Conservation (phyloP, 1,140 invertebrate genomes). For the Plectus sambesii region DNA sequence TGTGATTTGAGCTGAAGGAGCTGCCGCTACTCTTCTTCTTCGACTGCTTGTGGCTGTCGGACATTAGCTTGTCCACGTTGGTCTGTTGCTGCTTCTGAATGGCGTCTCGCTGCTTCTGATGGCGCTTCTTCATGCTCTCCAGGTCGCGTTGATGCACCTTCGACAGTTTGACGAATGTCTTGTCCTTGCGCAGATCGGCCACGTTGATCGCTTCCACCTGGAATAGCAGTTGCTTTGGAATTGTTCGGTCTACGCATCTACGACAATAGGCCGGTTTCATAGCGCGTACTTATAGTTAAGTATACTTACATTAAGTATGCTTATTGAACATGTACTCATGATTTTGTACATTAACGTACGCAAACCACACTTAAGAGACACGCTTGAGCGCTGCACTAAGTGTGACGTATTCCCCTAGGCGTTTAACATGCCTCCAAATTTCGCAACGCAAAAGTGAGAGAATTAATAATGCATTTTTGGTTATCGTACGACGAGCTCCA, state of each 20-base stretch:
- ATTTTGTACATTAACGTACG: constrained; percentile 1
- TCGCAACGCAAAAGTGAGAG: too few species aligned
- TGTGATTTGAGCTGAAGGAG: too few species aligned
- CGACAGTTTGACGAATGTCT: constrained; percentile 81
- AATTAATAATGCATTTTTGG: too few species aligned
- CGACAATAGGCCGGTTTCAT: neutral
- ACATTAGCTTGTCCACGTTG: constrained; percentile 81
- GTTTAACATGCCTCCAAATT: too few species aligned
- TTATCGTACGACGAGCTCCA: too few species aligned
- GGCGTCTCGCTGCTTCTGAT: constrained; percentile 76
- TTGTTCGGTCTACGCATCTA: too few species aligned
- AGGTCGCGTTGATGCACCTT: constrained; percentile 92
- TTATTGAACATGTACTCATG: constrained; percentile 9
- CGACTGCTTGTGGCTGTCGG: constrained; percentile 32
- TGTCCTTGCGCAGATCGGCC: constrained; percentile 76
- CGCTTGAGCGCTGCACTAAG: too few species aligned
- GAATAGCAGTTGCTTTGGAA: constrained; percentile 20
- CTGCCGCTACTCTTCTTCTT: constrained; percentile 31
- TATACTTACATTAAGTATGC: constrained; percentile 12
- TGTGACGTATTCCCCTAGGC: too few species aligned
- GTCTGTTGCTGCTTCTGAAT: constrained; percentile 86
- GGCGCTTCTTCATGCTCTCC: constrained; percentile 76
- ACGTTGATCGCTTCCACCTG: constrained; percentile 77
- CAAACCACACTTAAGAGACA: constrained; percentile 3
- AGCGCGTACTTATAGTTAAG: neutral